These are phyloP conservation scores for Scalopus aquaticus DNA, from an alignment of 2,113 vertebrate species.

Conservation along the genomic window DNA sequence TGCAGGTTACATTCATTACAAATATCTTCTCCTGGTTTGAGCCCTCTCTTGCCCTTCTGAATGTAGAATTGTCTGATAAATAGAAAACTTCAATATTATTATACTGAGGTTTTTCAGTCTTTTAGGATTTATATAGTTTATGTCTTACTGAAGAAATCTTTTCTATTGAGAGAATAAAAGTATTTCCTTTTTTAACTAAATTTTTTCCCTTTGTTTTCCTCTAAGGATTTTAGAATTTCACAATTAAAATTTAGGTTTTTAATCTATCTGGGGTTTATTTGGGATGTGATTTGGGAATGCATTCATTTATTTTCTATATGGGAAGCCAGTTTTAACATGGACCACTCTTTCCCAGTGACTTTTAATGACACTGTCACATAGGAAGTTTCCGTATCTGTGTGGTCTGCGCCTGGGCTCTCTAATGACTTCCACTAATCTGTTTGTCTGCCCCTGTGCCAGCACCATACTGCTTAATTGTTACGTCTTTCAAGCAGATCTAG, in stretches of 20 bases:
- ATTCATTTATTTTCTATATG: not conserved
- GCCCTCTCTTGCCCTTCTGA: not conserved
- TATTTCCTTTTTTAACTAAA: not conserved
- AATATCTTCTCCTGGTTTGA: not conserved
- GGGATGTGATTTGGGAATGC: not conserved
- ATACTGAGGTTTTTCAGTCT: not conserved
- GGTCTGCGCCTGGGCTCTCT: not conserved
- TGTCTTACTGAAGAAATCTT: slow-evolving; percentile 9
- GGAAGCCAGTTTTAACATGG: not conserved
- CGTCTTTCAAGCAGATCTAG: not conserved
- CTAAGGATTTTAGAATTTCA: not conserved
- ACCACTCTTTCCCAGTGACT: not conserved
- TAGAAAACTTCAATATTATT: not conserved
- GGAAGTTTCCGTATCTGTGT: not conserved
- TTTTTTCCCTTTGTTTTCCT: not conserved
- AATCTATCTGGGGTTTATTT: not conserved
- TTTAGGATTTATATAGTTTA: not conserved
- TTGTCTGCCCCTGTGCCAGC: not conserved
- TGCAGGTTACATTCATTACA: not conserved
- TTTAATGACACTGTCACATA: not conserved
- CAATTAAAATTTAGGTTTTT: not conserved
- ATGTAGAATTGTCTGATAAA: not conserved
- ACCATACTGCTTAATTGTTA: not conserved
- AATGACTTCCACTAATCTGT: not conserved
- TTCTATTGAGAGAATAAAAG: not conserved